Conservation (phyloP, 1,140 invertebrate genomes). For the Rhagoletis zephyria region DNA sequence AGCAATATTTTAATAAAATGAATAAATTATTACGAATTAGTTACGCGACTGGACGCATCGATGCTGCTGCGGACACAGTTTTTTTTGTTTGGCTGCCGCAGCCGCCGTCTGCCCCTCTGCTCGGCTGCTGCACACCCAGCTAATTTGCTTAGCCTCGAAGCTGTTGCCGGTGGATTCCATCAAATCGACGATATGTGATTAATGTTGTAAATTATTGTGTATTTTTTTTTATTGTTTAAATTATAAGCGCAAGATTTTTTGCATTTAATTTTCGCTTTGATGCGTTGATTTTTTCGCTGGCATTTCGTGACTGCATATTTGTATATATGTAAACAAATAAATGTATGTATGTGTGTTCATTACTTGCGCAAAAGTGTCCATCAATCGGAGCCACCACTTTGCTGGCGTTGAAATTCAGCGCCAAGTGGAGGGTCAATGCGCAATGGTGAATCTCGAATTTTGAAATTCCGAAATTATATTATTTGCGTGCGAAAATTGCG, state of each 20-base stretch:
- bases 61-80: not conserved
- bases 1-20: constrained; percentile 1
- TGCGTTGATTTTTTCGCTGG: not conserved
- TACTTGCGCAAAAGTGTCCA: not conserved
- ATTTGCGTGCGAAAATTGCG: constrained; percentile 7
- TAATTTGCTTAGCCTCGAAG: constrained; percentile 19
- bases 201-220: constrained; percentile 10
- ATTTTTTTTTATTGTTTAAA: not conserved
- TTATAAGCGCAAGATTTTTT: not conserved
- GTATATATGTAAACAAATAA: not conserved
- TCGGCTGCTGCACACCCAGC: not conserved
- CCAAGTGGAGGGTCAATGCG: not conserved
- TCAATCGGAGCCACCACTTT: not conserved
- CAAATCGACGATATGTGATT: not conserved
- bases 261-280: not conserved
- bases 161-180: not conserved
- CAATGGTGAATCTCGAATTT: not conserved
- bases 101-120: not conserved
- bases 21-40: constrained; percentile 22
- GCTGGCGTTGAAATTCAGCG: not conserved
- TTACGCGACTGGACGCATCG: constrained; percentile 3
- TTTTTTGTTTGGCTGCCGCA: not conserved
- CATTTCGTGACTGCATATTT: not conserved
- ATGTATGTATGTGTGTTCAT: not conserved
- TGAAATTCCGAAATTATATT: not conserved